Base-by-base conservation (phyloP, 1,140 invertebrate genomes). In the Aporrectodea caliginosa region DNA sequence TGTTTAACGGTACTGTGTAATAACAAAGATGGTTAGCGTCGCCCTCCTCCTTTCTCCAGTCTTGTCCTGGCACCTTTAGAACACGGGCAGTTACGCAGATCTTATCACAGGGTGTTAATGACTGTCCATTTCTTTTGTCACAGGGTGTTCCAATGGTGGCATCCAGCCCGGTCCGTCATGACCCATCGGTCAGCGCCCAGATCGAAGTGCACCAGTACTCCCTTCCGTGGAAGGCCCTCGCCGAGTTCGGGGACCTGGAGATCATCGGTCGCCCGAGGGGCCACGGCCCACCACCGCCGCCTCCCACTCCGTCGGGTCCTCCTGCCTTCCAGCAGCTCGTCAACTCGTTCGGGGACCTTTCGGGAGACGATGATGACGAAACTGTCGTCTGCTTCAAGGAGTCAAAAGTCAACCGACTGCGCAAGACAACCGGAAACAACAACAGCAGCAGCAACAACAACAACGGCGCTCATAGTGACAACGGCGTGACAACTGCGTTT, bases 141-240 rank as follows among this genome's bases (percentile, higher is more conserved):
- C 73, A 97, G 88, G 96, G 97, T 35, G 96, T 98, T 77, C 96
- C 96, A 0, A 95, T 98, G 93, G 95, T 98, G 30, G 96, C 96
- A 1, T 95, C 95, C 16, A 96, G 94, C 84, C 96, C 97, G 6
- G 95, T 98, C 0, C 91, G 89, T 34, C 95, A 98, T 76, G 96
- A 98, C 93, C 94, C 84, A 93, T 76, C 75, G 43, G 22, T 58
- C 6, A 58, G 22, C 43, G 43, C 43, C 43, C 43, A 58, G 43
- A 22, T 58, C 43, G 43, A 58, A 58, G 43, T 58, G 6, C 43
- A 58, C 43, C 43, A 58, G 43, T 58, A 58, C 43, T 58, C 43
- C 43, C 43, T 58, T 58, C 43, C 43, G 6, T 58, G 43, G 43
- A 58, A 58, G 43, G 43, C 43, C 43, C 43, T 58, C 6, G 43